Conservation (phyloP, 2,888 invertebrate species). For the Habrosyne pyritoides region DNA sequence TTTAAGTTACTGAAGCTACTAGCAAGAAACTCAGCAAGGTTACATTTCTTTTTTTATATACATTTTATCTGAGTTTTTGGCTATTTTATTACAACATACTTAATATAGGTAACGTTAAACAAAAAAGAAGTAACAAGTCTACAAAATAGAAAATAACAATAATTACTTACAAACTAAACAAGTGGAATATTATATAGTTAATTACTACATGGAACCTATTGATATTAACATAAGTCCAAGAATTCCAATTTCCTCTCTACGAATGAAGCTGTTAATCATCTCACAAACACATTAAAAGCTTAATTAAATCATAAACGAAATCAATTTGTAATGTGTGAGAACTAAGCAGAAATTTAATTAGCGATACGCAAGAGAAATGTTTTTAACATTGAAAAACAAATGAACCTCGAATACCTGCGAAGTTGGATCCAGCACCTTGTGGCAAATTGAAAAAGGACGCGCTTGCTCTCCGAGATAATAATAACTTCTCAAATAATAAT, state of each 20-base stretch:
- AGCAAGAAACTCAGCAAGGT: too few relatives aligned
- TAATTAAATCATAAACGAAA: constrained; percentile 68
- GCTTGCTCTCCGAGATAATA: constrained; percentile 77
- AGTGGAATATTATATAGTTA: background rate
- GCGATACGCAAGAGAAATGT: constrained; percentile 60
- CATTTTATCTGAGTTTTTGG: too few relatives aligned
- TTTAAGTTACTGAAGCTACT: too few relatives aligned
- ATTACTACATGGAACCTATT: background rate
- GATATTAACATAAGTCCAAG: constrained; percentile 26
- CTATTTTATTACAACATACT: too few relatives aligned
- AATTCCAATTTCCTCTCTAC: constrained; percentile 31
- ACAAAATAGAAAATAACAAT: too few relatives aligned
- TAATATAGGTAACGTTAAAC: too few relatives aligned
- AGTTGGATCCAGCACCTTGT: constrained; percentile 63
- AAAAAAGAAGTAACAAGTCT: too few relatives aligned
- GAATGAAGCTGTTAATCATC: constrained; percentile 41
- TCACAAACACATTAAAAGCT: constrained; percentile 49
- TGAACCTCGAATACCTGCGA: constrained; percentile 56
- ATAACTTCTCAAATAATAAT: constrained; percentile 83
- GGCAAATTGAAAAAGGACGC: constrained; percentile 82
- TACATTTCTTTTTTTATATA: too few relatives aligned
- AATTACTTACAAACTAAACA: too few relatives aligned
- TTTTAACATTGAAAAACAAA: constrained; percentile 59
- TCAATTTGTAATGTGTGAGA: constrained; percentile 69
- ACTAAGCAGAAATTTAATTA: constrained; percentile 73